Evolutionary conservation across 2,888 invertebrate genomes (phyloP), one percentile per base, ranked within the genome.

Genomic region (Drosophila borborema): DNA sequence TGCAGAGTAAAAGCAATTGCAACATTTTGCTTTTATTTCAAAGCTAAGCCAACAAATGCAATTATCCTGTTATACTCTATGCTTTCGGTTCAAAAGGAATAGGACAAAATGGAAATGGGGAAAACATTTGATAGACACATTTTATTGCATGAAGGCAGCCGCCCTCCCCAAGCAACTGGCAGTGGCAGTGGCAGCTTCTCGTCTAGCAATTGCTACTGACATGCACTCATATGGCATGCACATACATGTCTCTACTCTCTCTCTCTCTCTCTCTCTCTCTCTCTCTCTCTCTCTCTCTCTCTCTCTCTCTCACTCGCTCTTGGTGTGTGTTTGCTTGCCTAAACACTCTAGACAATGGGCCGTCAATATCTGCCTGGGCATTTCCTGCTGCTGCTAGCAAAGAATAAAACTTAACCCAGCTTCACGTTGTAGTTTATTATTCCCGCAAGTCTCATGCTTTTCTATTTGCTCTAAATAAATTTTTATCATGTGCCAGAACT

Each of bases 391-490:
- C 54, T 34, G 36, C 18, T 38, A 12, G 14, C 54, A 54, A 9
- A 54, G 16, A 20, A 36, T 31, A 54, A 59, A 63, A 60, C 62
- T 76, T 64, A 77, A 62, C 81, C 65, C 58, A 81, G 49, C 67
- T 61, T 43, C 66, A 61, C 74, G 59, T 67, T 82, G 83, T 82
- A 83, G 89, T 91, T 90, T 86, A 91, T 90, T 89, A 90, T 88
- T 90, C 91, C 91, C 89, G 78, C 86, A 80, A 78, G 87, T 73
- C 83, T 80, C 81, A 81, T 89, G 90, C 81, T 86, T 86, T 84
- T 82, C 86, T 88, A 89, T 91, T 90, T 84, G 88, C 80, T 91
- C 82, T 90, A 90, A 83, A 91, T 88, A 84, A 79, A 84, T 90
- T 89, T 89, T 89, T 89, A 87, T 89, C 81, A 80, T 90, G 89